Conservation (phyloP, 2,888 invertebrate genomes). For the Ormyrus nitidulus region DNA sequence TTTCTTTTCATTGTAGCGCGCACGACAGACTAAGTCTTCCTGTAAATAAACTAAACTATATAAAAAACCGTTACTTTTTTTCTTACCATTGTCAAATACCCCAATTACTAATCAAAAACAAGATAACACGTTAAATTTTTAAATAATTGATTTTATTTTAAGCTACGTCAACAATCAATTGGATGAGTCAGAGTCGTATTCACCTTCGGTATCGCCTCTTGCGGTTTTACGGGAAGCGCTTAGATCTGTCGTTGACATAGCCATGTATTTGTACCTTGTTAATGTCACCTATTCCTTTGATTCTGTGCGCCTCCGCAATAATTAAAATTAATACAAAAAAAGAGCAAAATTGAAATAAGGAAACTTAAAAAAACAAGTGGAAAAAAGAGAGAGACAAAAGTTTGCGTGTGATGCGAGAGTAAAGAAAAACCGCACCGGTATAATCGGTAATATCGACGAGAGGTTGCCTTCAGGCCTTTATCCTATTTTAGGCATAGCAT, state of each 20-base stretch:
- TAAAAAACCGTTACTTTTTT: slow-evolving; percentile 50
- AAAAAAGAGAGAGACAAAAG: slow-evolving; percentile 56
- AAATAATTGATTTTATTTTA: too few species aligned
- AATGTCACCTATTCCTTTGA: slow-evolving; percentile 50
- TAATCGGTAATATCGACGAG: slow-evolving; percentile 60
- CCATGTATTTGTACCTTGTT: slow-evolving; percentile 53
- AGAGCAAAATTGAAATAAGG: slow-evolving; percentile 53
- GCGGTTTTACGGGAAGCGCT: slow-evolving; percentile 51
- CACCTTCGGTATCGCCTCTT: too few species aligned
- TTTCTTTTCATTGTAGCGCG: slow-evolving; percentile 58
- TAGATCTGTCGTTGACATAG: slow-evolving; percentile 53
- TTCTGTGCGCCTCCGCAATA: slow-evolving; percentile 52
- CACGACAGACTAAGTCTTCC: slow-evolving; percentile 59
- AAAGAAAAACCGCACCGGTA: slow-evolving; percentile 57
- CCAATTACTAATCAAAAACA: background rate
- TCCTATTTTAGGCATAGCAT: slow-evolving; percentile 76
- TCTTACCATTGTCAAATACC: slow-evolving; percentile 46
- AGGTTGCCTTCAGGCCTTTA: slow-evolving; percentile 74
- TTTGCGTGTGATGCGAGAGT: slow-evolving; percentile 52
- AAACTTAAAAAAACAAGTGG: slow-evolving; percentile 51
- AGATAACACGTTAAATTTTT: too few species aligned
- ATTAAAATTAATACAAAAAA: slow-evolving; percentile 52
- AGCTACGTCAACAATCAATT: too few species aligned
- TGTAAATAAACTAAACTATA: slow-evolving; percentile 58
- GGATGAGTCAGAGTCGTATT: too few species aligned